Evolutionary conservation across 2,113 vertebrate genomes (phyloP).

Genomic region (Rhabdomys dilectus): DNA sequence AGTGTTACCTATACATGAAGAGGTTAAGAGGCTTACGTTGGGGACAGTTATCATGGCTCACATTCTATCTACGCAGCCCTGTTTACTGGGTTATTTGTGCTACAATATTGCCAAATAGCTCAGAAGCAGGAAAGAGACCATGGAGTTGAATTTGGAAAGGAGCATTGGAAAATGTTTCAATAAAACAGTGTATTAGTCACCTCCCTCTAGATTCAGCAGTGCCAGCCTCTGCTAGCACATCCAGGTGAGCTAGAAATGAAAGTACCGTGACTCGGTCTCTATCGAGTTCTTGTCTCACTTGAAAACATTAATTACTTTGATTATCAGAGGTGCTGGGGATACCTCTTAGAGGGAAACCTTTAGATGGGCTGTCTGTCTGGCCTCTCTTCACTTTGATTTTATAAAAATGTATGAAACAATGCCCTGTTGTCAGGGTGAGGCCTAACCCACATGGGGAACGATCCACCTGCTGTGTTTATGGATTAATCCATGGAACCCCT

Average conservation of each 20-base stretch:
- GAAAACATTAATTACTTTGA: slow-evolving; percentile 61
- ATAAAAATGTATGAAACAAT: neutral
- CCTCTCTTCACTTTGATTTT: slow-evolving; percentile 30
- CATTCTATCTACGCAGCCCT: slow-evolving; percentile 51
- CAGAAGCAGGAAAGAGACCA: slow-evolving; percentile 65
- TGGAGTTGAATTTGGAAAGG: slow-evolving; percentile 74
- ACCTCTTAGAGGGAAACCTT: neutral
- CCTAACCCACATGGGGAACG: neutral
- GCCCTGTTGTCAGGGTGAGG: neutral
- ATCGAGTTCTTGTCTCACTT: slow-evolving; percentile 49
- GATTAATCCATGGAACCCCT: neutral
- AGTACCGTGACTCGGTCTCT: slow-evolving; percentile 36
- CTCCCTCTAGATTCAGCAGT: slow-evolving; percentile 54
- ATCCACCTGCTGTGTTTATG: neutral
- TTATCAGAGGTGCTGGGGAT: slow-evolving; percentile 45
- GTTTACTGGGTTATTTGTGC: slow-evolving; percentile 64
- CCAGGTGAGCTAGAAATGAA: slow-evolving; percentile 57
- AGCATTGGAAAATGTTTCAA: slow-evolving; percentile 73
- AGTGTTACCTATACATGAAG: slow-evolving; percentile 53
- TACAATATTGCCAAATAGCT: slow-evolving; percentile 77
- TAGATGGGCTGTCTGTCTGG: slow-evolving; percentile 4
- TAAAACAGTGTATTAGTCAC: slow-evolving; percentile 72
- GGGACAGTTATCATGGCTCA: neutral
- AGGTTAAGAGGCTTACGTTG: slow-evolving; percentile 52
- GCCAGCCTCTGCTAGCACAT: slow-evolving; percentile 45